Percentiles rank a stretch among this genome's conserved stretches.
These are phyloP conservation scores for Mola mola DNA, from an alignment of 2,113 vertebrate genomes.

Conservation along the genomic window DNA sequence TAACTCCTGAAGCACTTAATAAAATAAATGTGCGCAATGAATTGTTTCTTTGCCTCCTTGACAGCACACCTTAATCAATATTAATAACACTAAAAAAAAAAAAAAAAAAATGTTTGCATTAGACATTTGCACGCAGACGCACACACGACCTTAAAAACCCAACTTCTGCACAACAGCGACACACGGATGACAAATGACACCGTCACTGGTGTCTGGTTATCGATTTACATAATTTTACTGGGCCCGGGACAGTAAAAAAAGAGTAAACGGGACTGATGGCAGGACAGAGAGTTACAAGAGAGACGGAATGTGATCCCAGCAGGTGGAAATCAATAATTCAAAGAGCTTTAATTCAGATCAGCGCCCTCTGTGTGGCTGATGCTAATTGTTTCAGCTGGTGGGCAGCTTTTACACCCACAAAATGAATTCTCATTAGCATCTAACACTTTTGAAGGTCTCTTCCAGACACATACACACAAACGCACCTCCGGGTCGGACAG, in stretches of 20 bases:
- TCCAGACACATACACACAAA: background rate
- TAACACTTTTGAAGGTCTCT: constrained; percentile 46
- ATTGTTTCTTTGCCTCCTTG: constrained; percentile 69
- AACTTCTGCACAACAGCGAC: too few species aligned
- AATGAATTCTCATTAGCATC: constrained; percentile 67
- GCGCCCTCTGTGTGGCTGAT: constrained; percentile 38
- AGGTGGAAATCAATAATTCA: constrained; percentile 78
- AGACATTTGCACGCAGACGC: background rate
- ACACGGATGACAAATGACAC: constrained; percentile 9
- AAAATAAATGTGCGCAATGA: constrained; percentile 73
- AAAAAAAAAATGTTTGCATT: constrained; percentile 51
- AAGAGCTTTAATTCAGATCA: constrained; percentile 70
- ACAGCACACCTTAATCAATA: constrained; percentile 79
- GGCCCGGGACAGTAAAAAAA: background rate
- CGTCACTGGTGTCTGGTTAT: constrained; percentile 16
- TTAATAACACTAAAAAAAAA: constrained; percentile 72
- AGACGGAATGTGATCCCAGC: constrained; percentile 37
- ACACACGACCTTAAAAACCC: too few species aligned
- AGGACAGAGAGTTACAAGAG: constrained; percentile 1
- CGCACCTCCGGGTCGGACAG: constrained; percentile 18
- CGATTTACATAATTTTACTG: constrained; percentile 46
- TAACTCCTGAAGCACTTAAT: constrained; percentile 78
- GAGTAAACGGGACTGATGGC: background rate
- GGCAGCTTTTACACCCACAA: constrained; percentile 49
- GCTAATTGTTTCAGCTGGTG: constrained; percentile 64